These are phyloP conservation scores for Ochlodes sylvanus DNA, from an alignment of 2,888 invertebrate species.

Conservation along the genomic window DNA sequence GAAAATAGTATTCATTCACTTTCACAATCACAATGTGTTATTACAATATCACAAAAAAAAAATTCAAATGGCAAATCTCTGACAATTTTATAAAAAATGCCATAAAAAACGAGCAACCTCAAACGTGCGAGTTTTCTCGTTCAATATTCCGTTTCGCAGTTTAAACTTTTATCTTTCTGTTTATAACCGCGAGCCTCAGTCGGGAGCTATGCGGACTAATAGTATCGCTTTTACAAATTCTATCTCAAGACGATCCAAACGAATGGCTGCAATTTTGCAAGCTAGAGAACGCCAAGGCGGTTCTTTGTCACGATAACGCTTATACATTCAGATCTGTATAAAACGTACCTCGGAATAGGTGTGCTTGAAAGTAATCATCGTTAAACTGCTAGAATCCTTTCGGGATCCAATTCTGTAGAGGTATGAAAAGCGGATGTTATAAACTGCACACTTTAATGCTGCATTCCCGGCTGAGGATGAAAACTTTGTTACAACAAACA, in stretches of 20 bases:
- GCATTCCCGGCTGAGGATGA: slow-evolving; percentile 17
- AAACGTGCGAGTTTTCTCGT: slow-evolving; percentile 25
- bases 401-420: slow-evolving; percentile 29
- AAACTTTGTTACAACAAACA: slow-evolving; percentile 24
- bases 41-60: too few species aligned
- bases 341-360: slow-evolving; percentile 27
- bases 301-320: slow-evolving; percentile 47
- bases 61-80: too few species aligned
- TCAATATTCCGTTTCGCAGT: slow-evolving; percentile 34
- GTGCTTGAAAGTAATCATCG: slow-evolving; percentile 34
- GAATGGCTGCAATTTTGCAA: slow-evolving; percentile 49
- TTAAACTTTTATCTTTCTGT: slow-evolving; percentile 37
- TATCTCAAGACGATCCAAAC: slow-evolving; percentile 47
- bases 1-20: too few species aligned
- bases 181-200: slow-evolving; percentile 32
- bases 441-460: slow-evolving; percentile 26
- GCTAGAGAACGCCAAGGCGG: slow-evolving; percentile 44
- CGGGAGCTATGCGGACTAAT: slow-evolving; percentile 40
- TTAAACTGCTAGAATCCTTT: slow-evolving; percentile 30
- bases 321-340: slow-evolving; percentile 45
- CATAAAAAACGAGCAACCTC: neutral
- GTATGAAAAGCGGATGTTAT: slow-evolving; percentile 25
- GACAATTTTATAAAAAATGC: neutral
- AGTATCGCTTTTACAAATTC: slow-evolving; percentile 48
- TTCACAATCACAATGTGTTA: too few species aligned